Percentiles rank a stretch among this genome's conserved stretches.
phyloP scores from a whole-genome alignment of 2,888 invertebrate genomes.

The Eretmocerus hayati region DNA sequence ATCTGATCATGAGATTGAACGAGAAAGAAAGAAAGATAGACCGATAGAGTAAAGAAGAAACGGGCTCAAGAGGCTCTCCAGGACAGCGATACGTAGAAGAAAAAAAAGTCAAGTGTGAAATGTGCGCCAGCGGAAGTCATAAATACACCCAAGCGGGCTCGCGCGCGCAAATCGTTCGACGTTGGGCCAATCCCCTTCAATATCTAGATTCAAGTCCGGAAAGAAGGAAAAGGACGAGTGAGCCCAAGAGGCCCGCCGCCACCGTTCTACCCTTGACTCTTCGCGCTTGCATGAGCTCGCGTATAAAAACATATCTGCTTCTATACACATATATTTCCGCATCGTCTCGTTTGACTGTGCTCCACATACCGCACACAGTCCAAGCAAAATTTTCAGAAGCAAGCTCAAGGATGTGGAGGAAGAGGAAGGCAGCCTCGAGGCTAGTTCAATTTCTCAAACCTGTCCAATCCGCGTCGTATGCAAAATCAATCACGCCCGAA shows the following conservation, averaged over 20 bases:
- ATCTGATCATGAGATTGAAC: not conserved
- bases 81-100: slow-evolving; percentile 8
- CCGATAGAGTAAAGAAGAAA: slow-evolving; percentile 1
- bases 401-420: slow-evolving; percentile 25
- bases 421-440: slow-evolving; percentile 32
- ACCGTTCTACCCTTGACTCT: not conserved
- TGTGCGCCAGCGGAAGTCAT: slow-evolving; percentile 30
- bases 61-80: not conserved
- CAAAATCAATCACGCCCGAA: slow-evolving; percentile 46
- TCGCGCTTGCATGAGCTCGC: not conserved
- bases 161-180: slow-evolving; percentile 38
- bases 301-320: not conserved
- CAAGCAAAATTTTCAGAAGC: too few relatives aligned
- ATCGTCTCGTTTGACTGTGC: not conserved
- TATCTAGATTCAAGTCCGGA: slow-evolving; percentile 22
- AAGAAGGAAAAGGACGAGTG: slow-evolving; percentile 3
- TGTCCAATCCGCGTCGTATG: slow-evolving; percentile 48
- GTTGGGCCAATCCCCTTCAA: slow-evolving; percentile 32
- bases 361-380: too few relatives aligned
- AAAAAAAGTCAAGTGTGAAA: slow-evolving; percentile 20
- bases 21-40: not conserved
- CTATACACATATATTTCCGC: not conserved
- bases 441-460: slow-evolving; percentile 48
- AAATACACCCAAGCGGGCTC: slow-evolving; percentile 39
- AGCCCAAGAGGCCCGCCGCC: not conserved